phyloP scores from a whole-genome alignment of 2,113 vertebrate species.

The Zapus hudsonius region DNA sequence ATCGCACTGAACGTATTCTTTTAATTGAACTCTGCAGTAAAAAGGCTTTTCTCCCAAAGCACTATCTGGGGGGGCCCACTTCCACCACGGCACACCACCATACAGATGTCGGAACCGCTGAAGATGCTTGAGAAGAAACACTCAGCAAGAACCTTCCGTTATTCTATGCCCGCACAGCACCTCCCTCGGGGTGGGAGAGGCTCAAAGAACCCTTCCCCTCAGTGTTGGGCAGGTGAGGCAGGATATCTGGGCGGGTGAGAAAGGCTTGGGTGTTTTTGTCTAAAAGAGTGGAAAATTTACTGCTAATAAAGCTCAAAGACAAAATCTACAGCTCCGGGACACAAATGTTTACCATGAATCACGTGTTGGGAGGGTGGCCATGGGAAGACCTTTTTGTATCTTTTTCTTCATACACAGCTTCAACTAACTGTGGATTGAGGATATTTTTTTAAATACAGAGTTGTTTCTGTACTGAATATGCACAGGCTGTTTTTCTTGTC shows the following conservation, averaged over 20 bases:
- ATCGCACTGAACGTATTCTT: background rate
- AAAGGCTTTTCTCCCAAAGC: conserved; percentile 25
- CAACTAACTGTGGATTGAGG: background rate
- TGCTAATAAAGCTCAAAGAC: conserved; percentile 32
- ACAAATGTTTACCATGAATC: background rate
- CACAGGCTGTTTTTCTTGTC: background rate
- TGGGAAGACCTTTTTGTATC: background rate
- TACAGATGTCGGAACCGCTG: conserved; percentile 10
- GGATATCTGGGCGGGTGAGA: background rate
- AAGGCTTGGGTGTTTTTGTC: conserved; percentile 14
- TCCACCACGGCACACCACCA: background rate
- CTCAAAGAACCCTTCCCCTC: no score
- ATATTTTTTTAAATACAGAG: background rate
- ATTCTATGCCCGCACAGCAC: no score
- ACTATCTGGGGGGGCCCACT: conserved; percentile 13
- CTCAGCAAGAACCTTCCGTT: no score
- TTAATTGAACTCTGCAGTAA: background rate
- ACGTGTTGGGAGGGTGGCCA: background rate
- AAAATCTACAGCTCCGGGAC: conserved; percentile 21
- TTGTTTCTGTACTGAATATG: background rate
- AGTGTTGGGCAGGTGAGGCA: background rate
- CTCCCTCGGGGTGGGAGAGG: no score
- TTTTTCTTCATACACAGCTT: background rate
- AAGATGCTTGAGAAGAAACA: conserved; percentile 59
- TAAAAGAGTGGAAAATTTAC: conserved; percentile 16